phyloP scores from a whole-genome alignment of 23 tunicate species.

The Oikopleura dioica region DNA sequence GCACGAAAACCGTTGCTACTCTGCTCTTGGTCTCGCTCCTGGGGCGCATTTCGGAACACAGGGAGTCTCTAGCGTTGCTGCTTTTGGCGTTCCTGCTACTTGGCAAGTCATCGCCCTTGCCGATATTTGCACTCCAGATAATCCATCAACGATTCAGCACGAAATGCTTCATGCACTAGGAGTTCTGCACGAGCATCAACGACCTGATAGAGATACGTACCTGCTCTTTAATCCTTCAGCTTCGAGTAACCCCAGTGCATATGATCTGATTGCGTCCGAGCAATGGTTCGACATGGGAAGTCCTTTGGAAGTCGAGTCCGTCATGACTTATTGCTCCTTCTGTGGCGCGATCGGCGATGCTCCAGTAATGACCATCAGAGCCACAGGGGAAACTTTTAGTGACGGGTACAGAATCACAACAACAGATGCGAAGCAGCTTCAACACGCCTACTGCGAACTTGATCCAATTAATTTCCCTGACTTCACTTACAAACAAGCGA shows the following conservation, averaged over 20 bases:
- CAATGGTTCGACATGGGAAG: not conserved
- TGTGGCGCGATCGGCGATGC: not conserved
- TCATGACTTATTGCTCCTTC: slow-evolving; percentile 3
- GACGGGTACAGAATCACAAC: not conserved
- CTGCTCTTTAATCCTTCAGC: not conserved
- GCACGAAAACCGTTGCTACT: too few relatives aligned
- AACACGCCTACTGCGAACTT: not conserved
- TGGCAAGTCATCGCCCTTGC: not conserved
- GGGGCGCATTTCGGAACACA: not conserved
- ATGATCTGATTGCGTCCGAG: not conserved
- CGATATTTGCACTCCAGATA: not conserved
- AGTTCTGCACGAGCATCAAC: not conserved
- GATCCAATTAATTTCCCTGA: too few relatives aligned
- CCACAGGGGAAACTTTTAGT: not conserved
- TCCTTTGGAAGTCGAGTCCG: slow-evolving; percentile 5
- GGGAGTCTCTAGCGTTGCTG: not conserved
- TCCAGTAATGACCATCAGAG: not conserved
- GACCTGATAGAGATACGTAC: not conserved
- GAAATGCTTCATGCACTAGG: not conserved
- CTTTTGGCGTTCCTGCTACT: not conserved
- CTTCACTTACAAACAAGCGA: not conserved
- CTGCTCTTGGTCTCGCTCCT: not conserved
- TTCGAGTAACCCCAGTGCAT: not conserved
- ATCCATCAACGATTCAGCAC: not conserved
- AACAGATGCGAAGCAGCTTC: not conserved